These are phyloP conservation scores for Chaetodon trifascialis DNA, from an alignment of 2,113 vertebrate species.

Conservation along the genomic window DNA sequence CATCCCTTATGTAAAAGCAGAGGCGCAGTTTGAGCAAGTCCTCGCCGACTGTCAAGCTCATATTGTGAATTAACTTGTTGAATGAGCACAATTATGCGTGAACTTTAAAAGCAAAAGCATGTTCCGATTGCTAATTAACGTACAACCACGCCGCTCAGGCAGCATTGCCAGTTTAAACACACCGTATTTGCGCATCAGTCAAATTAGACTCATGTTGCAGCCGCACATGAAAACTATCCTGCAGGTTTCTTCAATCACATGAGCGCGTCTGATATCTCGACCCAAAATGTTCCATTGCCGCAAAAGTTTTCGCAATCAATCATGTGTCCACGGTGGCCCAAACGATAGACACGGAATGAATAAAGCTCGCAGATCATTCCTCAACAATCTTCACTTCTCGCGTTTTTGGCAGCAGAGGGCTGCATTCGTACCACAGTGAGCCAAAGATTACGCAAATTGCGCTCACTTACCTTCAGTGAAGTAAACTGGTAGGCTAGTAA, in stretches of 20 bases:
- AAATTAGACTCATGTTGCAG: conserved; percentile 11
- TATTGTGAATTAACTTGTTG: conserved; percentile 16
- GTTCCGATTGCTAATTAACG: neutral
- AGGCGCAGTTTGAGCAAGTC: conserved; percentile 25
- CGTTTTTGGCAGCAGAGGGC: conserved; percentile 8
- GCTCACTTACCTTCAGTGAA: conserved; percentile 74
- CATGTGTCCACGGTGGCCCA: neutral
- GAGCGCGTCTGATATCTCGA: neutral
- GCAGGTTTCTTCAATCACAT: conserved; percentile 9
- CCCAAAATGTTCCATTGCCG: neutral
- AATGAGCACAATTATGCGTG: neutral
- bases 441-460: conserved; percentile 36
- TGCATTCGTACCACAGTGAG: neutral
- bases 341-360: neutral
- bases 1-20: conserved; percentile 45
- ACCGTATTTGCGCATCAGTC: conserved; percentile 43
- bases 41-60: conserved; percentile 1
- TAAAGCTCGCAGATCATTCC: conserved; percentile 1
- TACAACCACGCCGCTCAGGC: neutral
- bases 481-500: conserved; percentile 40
- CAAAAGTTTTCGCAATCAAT: conserved; percentile 61
- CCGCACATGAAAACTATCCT: conserved; percentile 6
- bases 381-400: conserved; percentile 10
- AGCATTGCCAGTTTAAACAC: conserved; percentile 12
- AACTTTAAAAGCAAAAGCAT: neutral